These are phyloP conservation scores for Mystacides longicornis DNA, from an alignment of 2,888 invertebrate genomes.

Conservation along the genomic window DNA sequence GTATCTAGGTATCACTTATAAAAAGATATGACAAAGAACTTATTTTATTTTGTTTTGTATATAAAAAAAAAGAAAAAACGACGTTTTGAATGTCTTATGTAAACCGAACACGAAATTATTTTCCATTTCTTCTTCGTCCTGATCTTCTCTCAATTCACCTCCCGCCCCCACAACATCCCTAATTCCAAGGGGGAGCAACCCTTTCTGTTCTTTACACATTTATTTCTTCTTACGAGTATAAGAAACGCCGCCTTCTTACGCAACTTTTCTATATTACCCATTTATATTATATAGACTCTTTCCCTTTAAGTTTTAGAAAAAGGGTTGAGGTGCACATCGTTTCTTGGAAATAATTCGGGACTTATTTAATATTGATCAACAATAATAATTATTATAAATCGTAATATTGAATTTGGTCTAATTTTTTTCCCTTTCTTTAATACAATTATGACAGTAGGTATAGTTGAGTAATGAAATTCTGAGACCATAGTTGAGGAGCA, in stretches of 20 bases:
- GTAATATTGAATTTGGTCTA: not conserved
- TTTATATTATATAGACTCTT: conserved; percentile 26
- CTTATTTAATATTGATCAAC: not conserved
- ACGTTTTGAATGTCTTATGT: not conserved
- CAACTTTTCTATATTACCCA: conserved; percentile 27
- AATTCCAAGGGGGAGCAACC: conserved; percentile 27
- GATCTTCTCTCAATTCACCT: conserved; percentile 8
- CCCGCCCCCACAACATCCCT: conserved; percentile 24
- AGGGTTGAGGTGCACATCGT: conserved; percentile 19
- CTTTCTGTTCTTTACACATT: conserved; percentile 28
- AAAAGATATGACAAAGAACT: not conserved
- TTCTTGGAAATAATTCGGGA: conserved; percentile 5
- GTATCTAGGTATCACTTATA: no score
- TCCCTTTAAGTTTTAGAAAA: conserved; percentile 24
- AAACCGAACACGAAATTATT: conserved; percentile 4
- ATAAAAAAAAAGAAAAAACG: no score
- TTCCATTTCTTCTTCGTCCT: conserved; percentile 15
- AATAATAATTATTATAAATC: not conserved
- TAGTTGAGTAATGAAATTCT: not conserved
- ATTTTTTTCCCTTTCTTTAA: not conserved
- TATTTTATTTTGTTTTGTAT: not conserved
- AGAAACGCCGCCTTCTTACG: conserved; percentile 26
- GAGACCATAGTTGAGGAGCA: no score
- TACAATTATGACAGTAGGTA: not conserved
- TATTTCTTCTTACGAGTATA: conserved; percentile 27